These are phyloP conservation scores for Vimba vimba DNA, from an alignment of 2,113 vertebrate genomes.

Conservation along the genomic window DNA sequence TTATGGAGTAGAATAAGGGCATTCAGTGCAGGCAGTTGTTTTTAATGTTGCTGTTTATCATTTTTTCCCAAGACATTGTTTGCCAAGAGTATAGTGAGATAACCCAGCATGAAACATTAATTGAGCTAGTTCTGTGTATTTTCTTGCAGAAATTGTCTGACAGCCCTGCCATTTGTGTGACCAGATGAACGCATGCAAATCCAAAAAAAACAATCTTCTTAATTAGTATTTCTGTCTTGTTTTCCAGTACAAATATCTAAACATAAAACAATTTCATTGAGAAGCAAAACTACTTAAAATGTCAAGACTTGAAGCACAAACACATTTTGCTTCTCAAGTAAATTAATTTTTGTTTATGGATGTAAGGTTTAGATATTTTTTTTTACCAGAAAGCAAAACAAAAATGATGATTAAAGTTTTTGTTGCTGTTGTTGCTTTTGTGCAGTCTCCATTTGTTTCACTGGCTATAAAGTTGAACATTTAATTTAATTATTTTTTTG, in stretches of 20 bases:
- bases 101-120: slow-evolving; percentile 14
- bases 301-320: not conserved
- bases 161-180: not conserved
- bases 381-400: not conserved
- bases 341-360: not conserved
- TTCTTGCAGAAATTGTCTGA: not conserved
- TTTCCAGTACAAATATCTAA: not conserved
- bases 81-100: slow-evolving; percentile 18
- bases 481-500: not conserved
- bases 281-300: not conserved
- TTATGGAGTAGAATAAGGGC: slow-evolving; percentile 13
- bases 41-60: slow-evolving; percentile 35
- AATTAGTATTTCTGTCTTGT: not conserved
- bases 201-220: not conserved
- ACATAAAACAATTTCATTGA: not conserved
- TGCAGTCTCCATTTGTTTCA: not conserved
- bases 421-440: not conserved
- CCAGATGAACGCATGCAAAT: not conserved
- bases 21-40: not conserved
- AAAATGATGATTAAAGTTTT: too few species aligned
- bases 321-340: not conserved
- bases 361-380: not conserved
- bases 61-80: slow-evolving; percentile 24
- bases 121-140: slow-evolving; percentile 36
- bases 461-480: not conserved